These are phyloP conservation scores for Octomys mimax DNA, from an alignment of 2,797 vertebrate genomes.

Conservation along the genomic window DNA sequence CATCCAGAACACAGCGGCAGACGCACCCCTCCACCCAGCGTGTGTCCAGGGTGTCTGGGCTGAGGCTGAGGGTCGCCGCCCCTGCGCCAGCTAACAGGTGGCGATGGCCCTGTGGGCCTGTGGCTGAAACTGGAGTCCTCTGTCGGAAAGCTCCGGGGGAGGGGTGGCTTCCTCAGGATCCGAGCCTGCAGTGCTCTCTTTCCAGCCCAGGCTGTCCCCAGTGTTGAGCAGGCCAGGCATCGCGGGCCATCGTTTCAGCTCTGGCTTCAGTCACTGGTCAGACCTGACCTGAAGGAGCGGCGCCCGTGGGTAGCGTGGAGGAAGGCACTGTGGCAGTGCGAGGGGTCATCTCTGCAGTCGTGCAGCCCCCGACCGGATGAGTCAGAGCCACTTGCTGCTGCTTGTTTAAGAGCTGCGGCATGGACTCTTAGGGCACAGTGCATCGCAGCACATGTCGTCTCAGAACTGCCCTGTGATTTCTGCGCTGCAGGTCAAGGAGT, in stretches of 20 bases:
- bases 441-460: neutral
- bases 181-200: neutral
- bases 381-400: neutral
- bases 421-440: neutral
- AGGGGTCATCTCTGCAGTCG: too few species aligned
- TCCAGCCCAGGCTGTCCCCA: neutral
- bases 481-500: conserved; percentile 96
- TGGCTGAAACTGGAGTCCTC: neutral
- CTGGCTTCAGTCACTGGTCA: neutral
- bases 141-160: too few species aligned
- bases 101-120: too few species aligned
- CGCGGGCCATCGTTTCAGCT: neutral
- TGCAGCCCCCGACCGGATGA: neutral
- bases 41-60: neutral
- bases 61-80: neutral
- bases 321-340: neutral
- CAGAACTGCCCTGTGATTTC: neutral
- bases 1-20: neutral
- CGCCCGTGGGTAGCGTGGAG: neutral
- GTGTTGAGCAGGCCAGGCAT: neutral
- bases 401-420: neutral
- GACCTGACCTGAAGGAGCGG: neutral
- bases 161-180: neutral
- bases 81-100: too few species aligned
- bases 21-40: neutral